Base-by-base conservation (phyloP, 2,797 vertebrate genomes). In the Lophura swinhoii region DNA sequence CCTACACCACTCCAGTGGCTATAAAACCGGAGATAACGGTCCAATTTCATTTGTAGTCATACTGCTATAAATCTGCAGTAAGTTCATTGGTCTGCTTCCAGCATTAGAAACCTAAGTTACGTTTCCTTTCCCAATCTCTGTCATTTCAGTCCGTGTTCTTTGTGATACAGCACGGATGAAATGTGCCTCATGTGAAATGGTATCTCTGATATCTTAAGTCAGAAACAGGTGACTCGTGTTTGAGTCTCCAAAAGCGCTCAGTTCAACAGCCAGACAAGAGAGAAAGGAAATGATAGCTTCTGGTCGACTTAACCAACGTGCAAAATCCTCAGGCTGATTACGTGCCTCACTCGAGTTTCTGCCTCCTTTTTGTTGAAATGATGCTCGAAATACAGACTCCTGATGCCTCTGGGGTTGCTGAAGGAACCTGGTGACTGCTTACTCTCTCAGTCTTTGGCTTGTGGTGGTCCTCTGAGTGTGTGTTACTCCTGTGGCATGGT, bases 21-120 rank as follows among this genome's bases (percentile, higher is more conserved):
- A 66, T 73, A 88, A 74, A 91, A 70, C 35, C 55, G 37, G 78
- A 74, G 93, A 76, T 62, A 83, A 71, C 8, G 5, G 76, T 23
- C 60, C 83, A 90, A 20, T 91, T 93, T 86, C 86, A 84, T 77
- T 80, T 82, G 77, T 87, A 74, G 84, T 88, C 77, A 37, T 5
- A 49, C 78, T 75, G 82, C 89, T 90, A 46, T 88, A 89, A 90
- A 89, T 90, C 58, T 88, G 62, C 37, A 93, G 33, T 7, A 68
- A 91, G 72, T 72, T 91, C 83, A 58, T 66, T 87, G 64, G 75
- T 90, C 66, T 68, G 80, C 73, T 91, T 90, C 74, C 88, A 90
- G 70, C 78, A 31, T 78, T 39, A 84, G 74, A 88, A 91, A 63
- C 37, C 55, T 8, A 51, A 75, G 83, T 80, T 80, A 15, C 37